Base-by-base conservation (phyloP, 2,113 vertebrate genomes). In the Ploceus nigricollis region DNA sequence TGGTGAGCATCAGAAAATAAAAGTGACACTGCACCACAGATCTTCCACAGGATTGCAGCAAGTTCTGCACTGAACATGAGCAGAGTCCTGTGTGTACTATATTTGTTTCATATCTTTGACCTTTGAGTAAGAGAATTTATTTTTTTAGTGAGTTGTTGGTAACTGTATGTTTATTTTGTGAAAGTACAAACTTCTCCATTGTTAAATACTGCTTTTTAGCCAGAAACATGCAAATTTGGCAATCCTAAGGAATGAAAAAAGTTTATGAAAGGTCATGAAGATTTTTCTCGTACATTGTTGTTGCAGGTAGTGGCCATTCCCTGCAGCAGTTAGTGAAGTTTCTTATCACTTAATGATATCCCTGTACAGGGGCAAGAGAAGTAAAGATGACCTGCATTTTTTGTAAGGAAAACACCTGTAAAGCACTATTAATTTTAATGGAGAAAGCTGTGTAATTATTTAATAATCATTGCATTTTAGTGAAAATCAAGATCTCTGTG, bases 1-100 rank as follows among this genome's bases (percentile, higher is more conserved):
- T 0, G 0, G 31, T 35, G 63, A 47, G 21, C 21, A 0, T 31
- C 39, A 8, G 9, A 17, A 69, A 76, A 37, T 73, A 35, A 11
- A 45, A 44, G 33, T 45, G 48, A 25, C 13, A 0, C 31, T 60
- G 30, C 2, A 2, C 51, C 45, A 33, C 33, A 51, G 40, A 21
- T 25, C 27, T 81, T 51, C 9, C 2, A 2, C 42, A 51, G 65
- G 57, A 15, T 30, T 79, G 42, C 66, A 91, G 57, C 1, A 3
- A 31, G n/a, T 48, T 63, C 68, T 84, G 68, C 27, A 7, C 50
- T 80, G 88, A n/a, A n/a, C 31, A 4, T 31, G 24, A 60, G 28
- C 54, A 53, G 53, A 71, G 25, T 69, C 51, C 33, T 71, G 5
- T 73, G 19, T 6, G 0, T 48, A 19, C 69, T 50, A 0, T 54